A percentile compares a stretch with the other conserved stretches of the same genome.
Evolutionary conservation across 64 coral and sea anemone genomes (phyloP).

Genomic region (Acropora yongei): DNA sequence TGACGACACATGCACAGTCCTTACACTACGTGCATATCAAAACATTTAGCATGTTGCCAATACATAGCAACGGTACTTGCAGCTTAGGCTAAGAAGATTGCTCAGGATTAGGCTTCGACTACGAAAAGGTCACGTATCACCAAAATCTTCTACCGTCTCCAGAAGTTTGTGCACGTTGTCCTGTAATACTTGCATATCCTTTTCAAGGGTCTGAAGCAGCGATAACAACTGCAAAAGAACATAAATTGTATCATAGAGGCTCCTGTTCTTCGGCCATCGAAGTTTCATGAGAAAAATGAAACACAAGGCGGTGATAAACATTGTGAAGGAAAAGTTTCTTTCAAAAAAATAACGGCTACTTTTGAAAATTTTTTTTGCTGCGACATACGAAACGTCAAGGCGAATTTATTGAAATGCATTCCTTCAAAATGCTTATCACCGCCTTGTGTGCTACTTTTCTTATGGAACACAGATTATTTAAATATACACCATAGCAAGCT

Average conservation of each 20-base stretch:
- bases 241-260: background rate
- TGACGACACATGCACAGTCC: background rate
- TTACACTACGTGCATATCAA: background rate
- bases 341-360: no score
- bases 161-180: slow-evolving; percentile 89
- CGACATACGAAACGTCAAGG: background rate
- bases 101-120: background rate
- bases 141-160: slow-evolving; percentile 81
- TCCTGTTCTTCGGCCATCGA: no score
- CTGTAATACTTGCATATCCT: slow-evolving; percentile 83
- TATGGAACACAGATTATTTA: no score
- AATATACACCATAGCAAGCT: no score
- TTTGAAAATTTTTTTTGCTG: no score
- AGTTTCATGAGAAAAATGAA: no score
- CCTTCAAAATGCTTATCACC: no score
- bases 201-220: slow-evolving; percentile 71
- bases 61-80: background rate
- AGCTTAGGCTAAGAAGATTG: slow-evolving; percentile 21
- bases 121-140: slow-evolving; percentile 39
- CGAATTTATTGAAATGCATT: no score
- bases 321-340: no score
- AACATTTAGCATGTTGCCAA: background rate
- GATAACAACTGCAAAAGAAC: slow-evolving; percentile 60
- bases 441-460: no score
- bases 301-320: no score